Percentiles rank a stretch among this genome's conserved stretches.
phyloP scores from a whole-genome alignment of 1,140 invertebrate species.

The Formica selysi region DNA sequence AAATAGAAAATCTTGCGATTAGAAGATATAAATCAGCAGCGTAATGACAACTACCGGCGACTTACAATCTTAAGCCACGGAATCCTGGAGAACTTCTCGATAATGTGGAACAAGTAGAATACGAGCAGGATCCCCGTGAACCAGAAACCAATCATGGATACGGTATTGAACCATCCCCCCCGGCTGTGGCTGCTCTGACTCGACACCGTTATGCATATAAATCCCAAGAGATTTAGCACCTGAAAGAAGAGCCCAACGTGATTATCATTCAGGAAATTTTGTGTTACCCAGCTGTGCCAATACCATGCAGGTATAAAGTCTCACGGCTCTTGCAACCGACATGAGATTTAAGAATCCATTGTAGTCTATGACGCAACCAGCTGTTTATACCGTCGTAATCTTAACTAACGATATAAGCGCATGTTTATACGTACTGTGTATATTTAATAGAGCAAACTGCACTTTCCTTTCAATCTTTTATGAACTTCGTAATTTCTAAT shows the following conservation, averaged over 20 bases:
- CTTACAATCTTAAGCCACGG: slow-evolving; percentile 95
- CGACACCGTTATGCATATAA: slow-evolving; percentile 93
- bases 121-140: slow-evolving; percentile 93
- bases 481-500: not conserved
- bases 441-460: not conserved
- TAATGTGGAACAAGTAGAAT: slow-evolving; percentile 94
- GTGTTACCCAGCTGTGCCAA: not conserved
- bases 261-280: slow-evolving; percentile 46
- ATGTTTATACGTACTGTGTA: not conserved
- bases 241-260: slow-evolving; percentile 85
- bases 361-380: slow-evolving; percentile 8
- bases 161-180: slow-evolving; percentile 92
- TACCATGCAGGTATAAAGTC: slow-evolving; percentile 14
- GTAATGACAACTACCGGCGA: slow-evolving; percentile 56
- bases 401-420: not conserved
- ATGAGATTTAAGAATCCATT: slow-evolving; percentile 36
- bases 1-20: not conserved
- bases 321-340: not conserved
- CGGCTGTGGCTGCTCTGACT: slow-evolving; percentile 85
- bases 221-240: slow-evolving; percentile 92
- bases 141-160: slow-evolving; percentile 95
- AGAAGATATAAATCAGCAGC: too few species aligned
- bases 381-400: not conserved
- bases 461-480: not conserved
- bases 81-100: slow-evolving; percentile 94